A percentile compares a stretch with the other conserved stretches of the same genome.
Conservation (phyloP, 2,113 vertebrate genomes). For the Dendropsophus ebraccatus region DNA sequence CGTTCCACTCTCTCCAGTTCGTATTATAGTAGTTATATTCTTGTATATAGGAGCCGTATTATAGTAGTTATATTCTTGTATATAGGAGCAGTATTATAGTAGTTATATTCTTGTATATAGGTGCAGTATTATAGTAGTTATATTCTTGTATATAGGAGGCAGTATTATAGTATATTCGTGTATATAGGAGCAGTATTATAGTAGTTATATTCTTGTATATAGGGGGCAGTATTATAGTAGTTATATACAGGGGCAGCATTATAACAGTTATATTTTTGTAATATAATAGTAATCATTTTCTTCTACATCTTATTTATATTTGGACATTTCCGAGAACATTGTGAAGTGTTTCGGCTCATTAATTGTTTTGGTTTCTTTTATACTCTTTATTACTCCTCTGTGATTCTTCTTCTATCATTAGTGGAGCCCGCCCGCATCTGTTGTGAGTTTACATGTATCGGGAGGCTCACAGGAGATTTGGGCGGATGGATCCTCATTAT, state of each 20-base stretch:
- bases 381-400: too few relatives aligned
- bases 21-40: too few relatives aligned
- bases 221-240: constrained; percentile 3
- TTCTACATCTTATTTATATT: too few relatives aligned
- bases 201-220: not conserved
- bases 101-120: not conserved
- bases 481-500: not conserved
- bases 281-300: not conserved
- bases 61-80: constrained; percentile 16
- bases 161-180: too few relatives aligned
- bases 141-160: too few relatives aligned
- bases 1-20: too few relatives aligned
- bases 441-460: not conserved
- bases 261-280: not conserved
- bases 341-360: too few relatives aligned
- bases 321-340: not conserved
- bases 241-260: not conserved
- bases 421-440: not conserved
- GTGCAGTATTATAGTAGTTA: too few relatives aligned
- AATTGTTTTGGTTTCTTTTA: too few relatives aligned
- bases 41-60: too few relatives aligned
- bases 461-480: not conserved
- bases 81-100: not conserved
- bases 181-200: not conserved
- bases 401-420: not conserved